These are phyloP conservation scores for Drosophila pegasa DNA, from an alignment of 2,888 invertebrate species.

Conservation along the genomic window DNA sequence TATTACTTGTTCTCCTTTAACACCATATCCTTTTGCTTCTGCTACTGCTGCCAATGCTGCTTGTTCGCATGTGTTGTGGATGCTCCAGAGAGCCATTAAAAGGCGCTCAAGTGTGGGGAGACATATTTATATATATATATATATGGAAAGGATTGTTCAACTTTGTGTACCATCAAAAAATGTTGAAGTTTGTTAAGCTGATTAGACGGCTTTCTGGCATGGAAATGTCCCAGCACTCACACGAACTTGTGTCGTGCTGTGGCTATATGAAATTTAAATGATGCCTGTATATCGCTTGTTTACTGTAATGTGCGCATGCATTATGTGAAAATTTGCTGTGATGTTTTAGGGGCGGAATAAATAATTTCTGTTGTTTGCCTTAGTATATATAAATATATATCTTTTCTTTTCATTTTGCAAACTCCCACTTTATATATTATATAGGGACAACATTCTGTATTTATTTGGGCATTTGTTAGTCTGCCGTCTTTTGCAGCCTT, in stretches of 20 bases:
- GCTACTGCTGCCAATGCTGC: slow-evolving; percentile 21
- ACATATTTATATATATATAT: neutral
- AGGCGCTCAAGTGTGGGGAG: slow-evolving; percentile 56
- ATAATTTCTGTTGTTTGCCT: neutral
- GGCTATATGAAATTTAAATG: neutral
- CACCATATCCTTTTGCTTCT: slow-evolving; percentile 19
- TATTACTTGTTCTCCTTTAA: slow-evolving; percentile 47
- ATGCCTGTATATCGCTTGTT: neutral
- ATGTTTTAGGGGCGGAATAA: neutral
- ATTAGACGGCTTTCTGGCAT: slow-evolving; percentile 53
- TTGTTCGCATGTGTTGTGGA: slow-evolving; percentile 58
- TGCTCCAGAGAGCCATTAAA: slow-evolving; percentile 75
- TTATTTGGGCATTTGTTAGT: neutral
- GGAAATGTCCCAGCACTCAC: slow-evolving; percentile 30
- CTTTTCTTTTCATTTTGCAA: neutral
- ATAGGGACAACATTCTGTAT: neutral
- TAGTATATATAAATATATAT: neutral
- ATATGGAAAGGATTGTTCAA: slow-evolving; percentile 68
- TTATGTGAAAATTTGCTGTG: slow-evolving; percentile 3
- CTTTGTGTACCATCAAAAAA: slow-evolving; percentile 39
- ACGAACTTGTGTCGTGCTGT: neutral
- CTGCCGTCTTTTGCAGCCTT: neutral
- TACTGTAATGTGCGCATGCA: neutral
- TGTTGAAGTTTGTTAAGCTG: slow-evolving; percentile 64
- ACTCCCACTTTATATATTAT: neutral